Evolutionary conservation across 2,113 vertebrate species (phyloP), one percentile per base, ranked within the genome.

Genomic region (Corydoras sp.): DNA sequence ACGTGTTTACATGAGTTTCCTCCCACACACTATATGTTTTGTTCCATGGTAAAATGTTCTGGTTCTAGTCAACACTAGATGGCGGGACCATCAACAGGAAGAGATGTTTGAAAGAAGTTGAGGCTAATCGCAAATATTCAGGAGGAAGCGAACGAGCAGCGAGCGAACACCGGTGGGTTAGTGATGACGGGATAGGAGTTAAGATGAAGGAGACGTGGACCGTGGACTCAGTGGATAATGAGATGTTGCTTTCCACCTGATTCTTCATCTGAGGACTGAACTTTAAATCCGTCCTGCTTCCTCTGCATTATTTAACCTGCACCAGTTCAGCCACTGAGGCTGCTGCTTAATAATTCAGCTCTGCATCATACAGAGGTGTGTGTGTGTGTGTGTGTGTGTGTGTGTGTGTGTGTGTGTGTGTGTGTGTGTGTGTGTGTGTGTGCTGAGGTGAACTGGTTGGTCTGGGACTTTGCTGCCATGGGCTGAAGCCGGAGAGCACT

Each of bases 241-340:
- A 48, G 55, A 11, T 29, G 32, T 58, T 58, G 54, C 43, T 18
- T 69, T 69, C 50, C 2, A 50, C 13, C 24, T 69, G 35, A 15
- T 50, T 69, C 24, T n/a, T 53, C 14, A 32, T 58, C 10, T 10
- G 7, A 29, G 62, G 62, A 65, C 31, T 50, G 62, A 58, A 35
- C 58, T 32, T 13, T 51, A 59, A 72, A 49, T 58, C 58, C 13
- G 65, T 63, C 53, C 69, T 51, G 56, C 11, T 43, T 43, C 35
- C 35, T 43, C 35, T 76, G 67, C 71, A 76, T 79, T 76, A 79
- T 71, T 79, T 61, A 76, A 76, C 69, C 48, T 62, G 61, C 49
- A 10, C 35, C 70, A 76, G 60, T 69, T 10, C 35, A 65, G 48
- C 18, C 53, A 66, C 31, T 56, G 58, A 69, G 32, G 18, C 65